A percentile compares a stretch with the other conserved stretches of the same genome.
phyloP scores from a whole-genome alignment of 2,797 vertebrate genomes.

The Pseudocheirus occidentalis region DNA sequence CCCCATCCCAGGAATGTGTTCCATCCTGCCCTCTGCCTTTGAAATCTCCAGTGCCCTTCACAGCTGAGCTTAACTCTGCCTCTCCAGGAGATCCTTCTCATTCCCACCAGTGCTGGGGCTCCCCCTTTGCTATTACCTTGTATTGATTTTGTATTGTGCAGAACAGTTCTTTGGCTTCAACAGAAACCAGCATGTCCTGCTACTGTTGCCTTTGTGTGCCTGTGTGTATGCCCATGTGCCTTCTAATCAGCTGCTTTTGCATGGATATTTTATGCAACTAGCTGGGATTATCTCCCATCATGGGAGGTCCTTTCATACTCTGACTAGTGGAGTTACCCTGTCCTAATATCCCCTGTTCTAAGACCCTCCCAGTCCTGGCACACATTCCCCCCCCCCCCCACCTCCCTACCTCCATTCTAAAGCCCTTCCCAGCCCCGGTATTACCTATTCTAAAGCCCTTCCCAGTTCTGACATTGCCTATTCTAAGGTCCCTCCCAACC shows the following conservation, averaged over 20 bases:
- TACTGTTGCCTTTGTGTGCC: background rate
- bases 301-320: background rate
- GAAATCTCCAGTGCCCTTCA: background rate
- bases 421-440: no score
- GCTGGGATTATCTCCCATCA: background rate
- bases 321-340: background rate
- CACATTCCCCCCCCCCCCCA: no score
- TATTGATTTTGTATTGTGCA: background rate
- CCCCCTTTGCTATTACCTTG: background rate
- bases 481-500: background rate
- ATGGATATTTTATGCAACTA: background rate
- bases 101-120: background rate
- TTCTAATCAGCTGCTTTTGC: background rate
- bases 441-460: background rate
- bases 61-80: background rate
- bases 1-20: background rate
- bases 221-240: background rate
- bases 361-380: background rate
- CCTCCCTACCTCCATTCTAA: background rate
- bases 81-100: background rate
- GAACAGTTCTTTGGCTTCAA: background rate
- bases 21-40: background rate
- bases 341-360: background rate
- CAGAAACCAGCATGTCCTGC: background rate
- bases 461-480: background rate